These are phyloP conservation scores for Caerostris extrusa DNA, from an alignment of 1,140 invertebrate genomes.

Conservation along the genomic window DNA sequence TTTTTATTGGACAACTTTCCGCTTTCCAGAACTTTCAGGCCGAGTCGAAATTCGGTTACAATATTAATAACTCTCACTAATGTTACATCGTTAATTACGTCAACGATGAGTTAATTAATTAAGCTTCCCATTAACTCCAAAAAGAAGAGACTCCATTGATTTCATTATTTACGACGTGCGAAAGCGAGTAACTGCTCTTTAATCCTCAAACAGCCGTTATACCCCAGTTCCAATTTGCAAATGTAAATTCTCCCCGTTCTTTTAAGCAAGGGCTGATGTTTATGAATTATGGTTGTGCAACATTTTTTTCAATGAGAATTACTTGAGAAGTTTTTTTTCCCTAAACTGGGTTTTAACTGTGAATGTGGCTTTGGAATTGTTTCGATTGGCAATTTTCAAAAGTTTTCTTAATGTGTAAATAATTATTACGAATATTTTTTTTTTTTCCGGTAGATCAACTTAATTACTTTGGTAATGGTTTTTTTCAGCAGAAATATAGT, in stretches of 20 bases:
- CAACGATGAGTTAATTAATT: constrained; percentile 69
- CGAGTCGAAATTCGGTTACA: neutral
- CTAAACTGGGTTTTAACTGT: no score
- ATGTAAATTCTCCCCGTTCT: neutral
- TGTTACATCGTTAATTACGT: constrained; percentile 64
- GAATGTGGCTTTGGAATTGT: no score
- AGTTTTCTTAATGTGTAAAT: no score
- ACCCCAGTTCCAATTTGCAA: neutral
- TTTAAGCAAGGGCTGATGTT: neutral
- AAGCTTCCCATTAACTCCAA: constrained; percentile 58
- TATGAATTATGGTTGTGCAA: neutral
- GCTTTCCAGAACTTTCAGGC: neutral
- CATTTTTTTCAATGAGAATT: no score
- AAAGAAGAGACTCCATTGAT: constrained; percentile 55
- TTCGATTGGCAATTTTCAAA: no score
- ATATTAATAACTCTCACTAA: constrained; percentile 57
- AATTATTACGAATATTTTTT: no score
- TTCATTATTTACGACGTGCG: constrained; percentile 58
- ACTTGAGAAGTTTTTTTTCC: no score
- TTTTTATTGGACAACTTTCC: constrained; percentile 29
- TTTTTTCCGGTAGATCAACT: no score
- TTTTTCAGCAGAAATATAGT: no score
- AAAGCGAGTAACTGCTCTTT: constrained; percentile 8
- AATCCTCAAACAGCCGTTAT: constrained; percentile 61
- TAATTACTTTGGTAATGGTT: no score